Evolutionary conservation across 2,113 vertebrate genomes (phyloP).

Genomic region (Ranitomeya imitator): DNA sequence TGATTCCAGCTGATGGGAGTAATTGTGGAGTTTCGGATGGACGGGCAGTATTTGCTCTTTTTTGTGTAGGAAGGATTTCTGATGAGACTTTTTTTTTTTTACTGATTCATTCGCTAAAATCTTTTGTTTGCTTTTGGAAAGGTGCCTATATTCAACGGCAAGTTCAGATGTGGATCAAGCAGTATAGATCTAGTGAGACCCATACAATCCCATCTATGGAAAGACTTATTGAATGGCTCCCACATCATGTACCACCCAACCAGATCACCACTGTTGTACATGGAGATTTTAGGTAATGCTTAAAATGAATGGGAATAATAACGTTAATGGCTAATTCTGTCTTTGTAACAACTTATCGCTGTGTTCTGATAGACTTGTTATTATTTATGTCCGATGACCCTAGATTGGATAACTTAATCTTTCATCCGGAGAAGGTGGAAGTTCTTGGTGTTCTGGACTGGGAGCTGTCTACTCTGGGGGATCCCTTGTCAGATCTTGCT

Average conservation of each 20-base stretch:
- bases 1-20: no score
- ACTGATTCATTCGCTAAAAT: background rate
- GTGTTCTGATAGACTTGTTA: background rate
- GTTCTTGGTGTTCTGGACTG: constrained; percentile 81
- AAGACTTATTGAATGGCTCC: constrained; percentile 80
- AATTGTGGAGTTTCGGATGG: no score
- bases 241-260: constrained; percentile 72
- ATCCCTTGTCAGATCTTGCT: constrained; percentile 80
- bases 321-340: background rate
- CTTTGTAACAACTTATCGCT: background rate
- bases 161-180: constrained; percentile 74
- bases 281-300: constrained; percentile 79
- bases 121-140: constrained; percentile 52
- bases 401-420: constrained; percentile 82
- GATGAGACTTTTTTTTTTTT: background rate
- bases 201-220: constrained; percentile 75
- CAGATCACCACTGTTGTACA: constrained; percentile 74
- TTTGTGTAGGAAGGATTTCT: no score
- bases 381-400: constrained; percentile 57
- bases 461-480: constrained; percentile 78
- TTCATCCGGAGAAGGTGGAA: constrained; percentile 75
- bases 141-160: constrained; percentile 74
- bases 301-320: background rate
- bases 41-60: no score
- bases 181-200: constrained; percentile 74